Base-by-base conservation (phyloP, 2,113 vertebrate genomes). In the Kryptolebias marmoratus region DNA sequence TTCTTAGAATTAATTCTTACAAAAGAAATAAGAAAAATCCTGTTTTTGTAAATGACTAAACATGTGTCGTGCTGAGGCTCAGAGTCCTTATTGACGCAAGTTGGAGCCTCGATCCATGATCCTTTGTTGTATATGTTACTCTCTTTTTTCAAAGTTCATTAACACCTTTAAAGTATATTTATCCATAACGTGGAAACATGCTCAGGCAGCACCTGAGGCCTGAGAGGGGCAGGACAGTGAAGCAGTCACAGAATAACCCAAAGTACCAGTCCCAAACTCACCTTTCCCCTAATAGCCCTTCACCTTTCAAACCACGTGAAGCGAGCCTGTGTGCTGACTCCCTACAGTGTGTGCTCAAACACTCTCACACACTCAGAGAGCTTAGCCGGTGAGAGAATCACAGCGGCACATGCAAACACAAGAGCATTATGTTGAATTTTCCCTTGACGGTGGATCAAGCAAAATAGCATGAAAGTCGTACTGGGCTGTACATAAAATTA, bases 201-300 rank as follows among this genome's bases (percentile, higher is more conserved):
- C 55, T 63, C 73, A 64, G 74, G 82, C 81, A 68, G 68, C 70
- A 62, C 63, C 8, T 73, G 78, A 83, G 85, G 81, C 85, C 73
- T 78, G 28, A 70, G 73, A 81, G 71, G 73, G 70, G 64, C 71
- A 81, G 80, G 61, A 83, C 79, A 86, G 87, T 75, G 55, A 73
- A 77, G 80, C 74, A 67, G 92, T 93, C 93, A 93, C 92, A 93
- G 85, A 93, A 89, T 93, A 93, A 94, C 92, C 79, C 79, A 27
- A 71, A 88, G 89, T 86, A 86, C 77, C 83, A 81, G 88, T 71
- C 87, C 77, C 65, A 80, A 63, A 58, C 81, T 94, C 88, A 92
- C 92, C 93, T 93, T 91, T 93, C 87, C 88, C 91, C 93, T 87
- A 91, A 90, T 94, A 84, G 88, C 93, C 92, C 88, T 87, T 93